Evolutionary conservation across 23 tunicate genomes (phyloP), one percentile per base, ranked within the genome.

Genomic region (Styela clava): DNA sequence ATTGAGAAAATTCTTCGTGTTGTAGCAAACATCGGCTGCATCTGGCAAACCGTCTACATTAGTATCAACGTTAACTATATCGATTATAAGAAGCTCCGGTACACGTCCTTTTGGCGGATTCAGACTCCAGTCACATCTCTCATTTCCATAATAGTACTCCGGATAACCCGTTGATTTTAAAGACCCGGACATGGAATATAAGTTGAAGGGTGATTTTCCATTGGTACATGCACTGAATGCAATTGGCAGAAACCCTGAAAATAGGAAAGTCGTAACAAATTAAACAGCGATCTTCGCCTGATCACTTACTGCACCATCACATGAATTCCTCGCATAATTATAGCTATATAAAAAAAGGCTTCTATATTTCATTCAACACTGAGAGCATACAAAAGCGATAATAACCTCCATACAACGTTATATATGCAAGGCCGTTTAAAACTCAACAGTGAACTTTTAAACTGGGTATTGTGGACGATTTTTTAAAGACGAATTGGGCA

Each of bases 91-190:
- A 16, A 67, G 30, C 30, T 67, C 71, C 31, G 71, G 71, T 27
- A 25, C 30, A 25, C 31, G 30, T 18, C 71, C 71, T 67, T 22
- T 29, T 0, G 81, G 81, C 44, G 81, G 81, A 26, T 76, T 76
- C 18, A 76, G 29, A 23, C 5, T 35, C 81, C 81, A 76, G 24
- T 76, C 65, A 44, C 81, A 76, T 33, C 37, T 29, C 44, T 76
- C 81, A 24, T 76, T 26, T 44, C 31, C 65, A 0, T 24, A 33
- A 31, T 76, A 76, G 33, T 76, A 24, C 27, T 52, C 63, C 5
- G 81, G 81, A 52, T 35, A 76, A 21, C 81, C 81, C 22, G 81
- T 25, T n/a, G 81, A 76, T 56, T 76, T 52, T 22, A 76, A 16
- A 27, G 65, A 32, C 20, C 81, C 81, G 65, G 30, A 29, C 31